Evolutionary conservation across 2,797 vertebrate genomes (phyloP).

Genomic region (Peromyscus nudipes): DNA sequence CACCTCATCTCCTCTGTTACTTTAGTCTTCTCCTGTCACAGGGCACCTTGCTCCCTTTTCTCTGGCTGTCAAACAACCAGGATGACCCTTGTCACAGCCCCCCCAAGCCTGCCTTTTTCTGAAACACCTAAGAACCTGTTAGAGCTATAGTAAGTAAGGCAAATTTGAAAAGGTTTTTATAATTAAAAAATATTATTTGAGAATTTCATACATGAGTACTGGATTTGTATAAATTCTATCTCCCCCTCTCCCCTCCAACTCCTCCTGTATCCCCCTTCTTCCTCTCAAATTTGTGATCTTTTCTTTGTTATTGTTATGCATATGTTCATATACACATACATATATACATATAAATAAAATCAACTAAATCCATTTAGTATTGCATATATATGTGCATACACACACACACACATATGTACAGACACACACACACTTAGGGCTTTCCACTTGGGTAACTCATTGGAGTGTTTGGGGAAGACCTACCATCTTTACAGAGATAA

Average conservation of each 20-base stretch:
- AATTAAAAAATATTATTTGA: neutral
- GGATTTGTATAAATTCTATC: too few species aligned
- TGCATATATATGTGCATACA: too few species aligned
- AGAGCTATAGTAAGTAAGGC: neutral
- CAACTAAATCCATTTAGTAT: neutral
- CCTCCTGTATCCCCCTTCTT: neutral
- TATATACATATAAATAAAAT: neutral
- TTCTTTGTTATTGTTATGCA: neutral
- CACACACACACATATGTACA: too few species aligned
- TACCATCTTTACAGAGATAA: neutral
- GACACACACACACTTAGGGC: neutral
- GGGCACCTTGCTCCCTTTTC: neutral
- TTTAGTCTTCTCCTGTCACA: neutral
- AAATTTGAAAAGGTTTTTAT: neutral
- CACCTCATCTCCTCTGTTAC: rapidly evolving
- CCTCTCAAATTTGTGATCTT: neutral
- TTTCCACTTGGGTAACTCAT: neutral
- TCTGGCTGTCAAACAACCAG: neutral
- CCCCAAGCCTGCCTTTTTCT: neutral
- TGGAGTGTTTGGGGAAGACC: neutral
- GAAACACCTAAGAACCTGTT: neutral
- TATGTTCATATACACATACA: neutral
- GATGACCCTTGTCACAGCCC: neutral
- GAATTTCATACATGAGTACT: neutral
- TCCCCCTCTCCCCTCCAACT: neutral